Conservation (phyloP, 1,140 invertebrate genomes). For the Ruditapes philippinarum region DNA sequence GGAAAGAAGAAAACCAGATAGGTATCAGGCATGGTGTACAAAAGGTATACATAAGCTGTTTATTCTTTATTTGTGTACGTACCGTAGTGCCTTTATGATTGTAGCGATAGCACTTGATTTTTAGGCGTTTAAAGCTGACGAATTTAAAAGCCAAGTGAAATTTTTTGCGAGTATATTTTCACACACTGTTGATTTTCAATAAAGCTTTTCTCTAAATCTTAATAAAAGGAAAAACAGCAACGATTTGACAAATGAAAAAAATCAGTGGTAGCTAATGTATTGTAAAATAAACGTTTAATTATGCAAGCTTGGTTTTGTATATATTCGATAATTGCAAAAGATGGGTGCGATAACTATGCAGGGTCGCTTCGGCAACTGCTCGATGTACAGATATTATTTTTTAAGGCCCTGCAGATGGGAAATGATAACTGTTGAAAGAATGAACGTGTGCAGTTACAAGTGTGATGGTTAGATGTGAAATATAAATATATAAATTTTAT, state of each 20-base stretch:
- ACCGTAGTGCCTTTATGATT: neutral
- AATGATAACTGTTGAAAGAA: neutral
- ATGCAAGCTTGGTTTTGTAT: slow-evolving; percentile 8
- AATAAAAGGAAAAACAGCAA: slow-evolving; percentile 8
- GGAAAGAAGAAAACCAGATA: neutral
- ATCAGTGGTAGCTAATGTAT: slow-evolving; percentile 6
- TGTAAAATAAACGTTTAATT: slow-evolving; percentile 24
- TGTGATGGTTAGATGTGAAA: no score
- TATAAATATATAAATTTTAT: neutral
- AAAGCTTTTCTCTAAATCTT: slow-evolving; percentile 38
- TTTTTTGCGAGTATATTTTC: slow-evolving; percentile 23
- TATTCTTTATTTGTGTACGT: neutral
- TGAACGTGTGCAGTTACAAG: neutral
- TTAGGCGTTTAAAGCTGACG: slow-evolving; percentile 5
- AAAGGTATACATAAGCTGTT: neutral
- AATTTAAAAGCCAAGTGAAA: slow-evolving; percentile 3
- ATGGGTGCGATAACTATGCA: neutral
- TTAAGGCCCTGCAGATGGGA: no score
- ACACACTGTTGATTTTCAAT: slow-evolving; percentile 27
- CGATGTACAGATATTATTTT: neutral
- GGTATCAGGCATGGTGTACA: neutral
- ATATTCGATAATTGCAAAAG: neutral
- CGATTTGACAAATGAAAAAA: slow-evolving; percentile 27
- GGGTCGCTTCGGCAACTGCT: slow-evolving; percentile 8
- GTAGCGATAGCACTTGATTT: slow-evolving; percentile 14